A percentile compares a stretch with the other conserved stretches of the same genome.
phyloP scores from a whole-genome alignment of 2,113 vertebrate genomes.

The Silurus asotus region DNA sequence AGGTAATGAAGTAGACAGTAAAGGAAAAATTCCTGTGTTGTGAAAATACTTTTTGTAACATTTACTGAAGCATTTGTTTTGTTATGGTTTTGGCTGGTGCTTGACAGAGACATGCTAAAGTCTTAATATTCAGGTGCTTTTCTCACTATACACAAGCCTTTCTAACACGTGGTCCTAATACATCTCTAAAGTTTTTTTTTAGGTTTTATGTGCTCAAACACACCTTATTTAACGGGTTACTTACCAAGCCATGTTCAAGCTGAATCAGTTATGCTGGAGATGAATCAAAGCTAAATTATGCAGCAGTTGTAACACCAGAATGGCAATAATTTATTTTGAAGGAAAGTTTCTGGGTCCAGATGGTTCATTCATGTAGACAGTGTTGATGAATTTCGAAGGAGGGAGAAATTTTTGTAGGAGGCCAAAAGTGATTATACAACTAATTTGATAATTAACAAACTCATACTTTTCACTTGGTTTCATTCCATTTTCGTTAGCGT shows the following conservation, averaged over 20 bases:
- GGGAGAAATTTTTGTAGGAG: too few relatives aligned
- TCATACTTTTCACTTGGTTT: neutral
- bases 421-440: neutral
- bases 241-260: neutral
- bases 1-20: neutral
- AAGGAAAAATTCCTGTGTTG: constrained; percentile 6
- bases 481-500: neutral
- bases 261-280: neutral
- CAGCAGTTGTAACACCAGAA: neutral
- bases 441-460: neutral
- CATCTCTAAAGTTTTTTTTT: neutral
- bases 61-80: neutral
- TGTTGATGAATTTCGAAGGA: neutral
- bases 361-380: neutral
- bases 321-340: neutral
- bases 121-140: constrained; percentile 20
- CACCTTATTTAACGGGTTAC: neutral
- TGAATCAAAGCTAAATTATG: neutral
- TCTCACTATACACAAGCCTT: neutral
- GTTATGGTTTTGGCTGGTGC: neutral
- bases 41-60: neutral
- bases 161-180: neutral
- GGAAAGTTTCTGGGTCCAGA: neutral
- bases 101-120: constrained; percentile 8
- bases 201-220: neutral